Evolutionary conservation across 2,797 vertebrate species (phyloP).

Genomic region (Poliocrania exsul): DNA sequence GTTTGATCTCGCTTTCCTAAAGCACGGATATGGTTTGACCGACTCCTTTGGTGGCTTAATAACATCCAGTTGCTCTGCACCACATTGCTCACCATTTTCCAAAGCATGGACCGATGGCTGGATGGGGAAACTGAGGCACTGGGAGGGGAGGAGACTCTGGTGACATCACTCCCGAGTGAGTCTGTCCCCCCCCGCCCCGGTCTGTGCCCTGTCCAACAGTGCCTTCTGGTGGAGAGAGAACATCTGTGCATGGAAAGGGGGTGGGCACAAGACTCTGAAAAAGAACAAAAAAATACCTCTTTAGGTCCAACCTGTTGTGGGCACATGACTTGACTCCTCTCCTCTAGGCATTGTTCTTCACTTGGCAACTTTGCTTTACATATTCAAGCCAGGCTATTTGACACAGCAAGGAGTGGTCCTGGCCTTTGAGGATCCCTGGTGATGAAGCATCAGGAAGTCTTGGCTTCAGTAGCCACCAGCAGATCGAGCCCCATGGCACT

Average conservation of each 20-base stretch:
- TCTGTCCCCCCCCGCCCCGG: background rate
- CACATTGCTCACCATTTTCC: accelerated
- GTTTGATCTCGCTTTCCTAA: background rate
- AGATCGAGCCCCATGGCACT: background rate
- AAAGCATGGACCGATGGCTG: background rate
- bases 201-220: slow-evolving; percentile 45
- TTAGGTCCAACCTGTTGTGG: background rate
- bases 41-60: background rate
- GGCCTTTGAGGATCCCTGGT: background rate
- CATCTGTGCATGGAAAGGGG: background rate
- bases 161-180: background rate
- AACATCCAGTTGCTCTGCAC: background rate
- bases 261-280: accelerated
- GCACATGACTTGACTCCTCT: background rate
- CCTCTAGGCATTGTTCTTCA: background rate
- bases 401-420: background rate
- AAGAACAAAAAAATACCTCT: background rate
- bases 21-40: background rate
- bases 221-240: slow-evolving; percentile 29
- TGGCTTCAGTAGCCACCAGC: background rate
- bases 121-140: slow-evolving; percentile 48
- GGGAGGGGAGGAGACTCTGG: background rate
- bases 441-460: slow-evolving; percentile 36
- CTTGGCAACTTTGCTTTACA: background rate
- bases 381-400: background rate